Evolutionary conservation across 1,140 invertebrate genomes (phyloP), one percentile per base, ranked within the genome.

Genomic region (Helicorthomorpha holstii): DNA sequence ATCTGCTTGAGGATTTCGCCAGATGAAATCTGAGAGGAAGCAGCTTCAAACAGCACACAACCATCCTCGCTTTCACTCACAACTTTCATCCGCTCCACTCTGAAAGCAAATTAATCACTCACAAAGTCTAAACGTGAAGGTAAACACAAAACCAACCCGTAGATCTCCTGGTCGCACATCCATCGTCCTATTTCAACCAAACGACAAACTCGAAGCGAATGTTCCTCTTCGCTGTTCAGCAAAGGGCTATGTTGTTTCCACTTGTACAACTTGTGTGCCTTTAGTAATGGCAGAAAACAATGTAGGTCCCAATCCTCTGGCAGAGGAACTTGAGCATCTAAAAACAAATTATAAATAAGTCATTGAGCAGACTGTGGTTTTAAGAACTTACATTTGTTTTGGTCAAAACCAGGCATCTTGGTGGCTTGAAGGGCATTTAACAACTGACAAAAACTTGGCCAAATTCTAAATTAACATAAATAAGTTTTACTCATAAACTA

Each of bases 281-380:
- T 72, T 61, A 81, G 75, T 12, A 88, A 67, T 1, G 83, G 83
- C 54, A 82, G 64, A 66, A 87, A 89, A 22, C 83, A 82, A 62
- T 84, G 75, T 21, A 88, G 65, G 61, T 85, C 80, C 61, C 75
- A 76, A 64, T 89, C 84, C 69, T 87, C 83, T 25, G 80, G 78
- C 48, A 89, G 66, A 27, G 84, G 81, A 43, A 79, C 67, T 52
- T 66, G 63, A 24, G 61, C 68, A 71, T 79, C 82, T 85, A 22
- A 4, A 25, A 7, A 46, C 19, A 46, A 25, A 46, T 7, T 12
- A 46, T 46, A 46, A 34, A 34, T 16, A 34, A 34, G 7, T 34
- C 29, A 7, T 7, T 34, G 7, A 16, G 16, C 7, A 34, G 16
- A 34, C 29, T 7, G 29, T 34, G 16, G n/a, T n/a, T n/a, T n/a